These are phyloP conservation scores for Imbricaverruca yamaguchii DNA, from an alignment of 2,888 invertebrate species.

Conservation along the genomic window DNA sequence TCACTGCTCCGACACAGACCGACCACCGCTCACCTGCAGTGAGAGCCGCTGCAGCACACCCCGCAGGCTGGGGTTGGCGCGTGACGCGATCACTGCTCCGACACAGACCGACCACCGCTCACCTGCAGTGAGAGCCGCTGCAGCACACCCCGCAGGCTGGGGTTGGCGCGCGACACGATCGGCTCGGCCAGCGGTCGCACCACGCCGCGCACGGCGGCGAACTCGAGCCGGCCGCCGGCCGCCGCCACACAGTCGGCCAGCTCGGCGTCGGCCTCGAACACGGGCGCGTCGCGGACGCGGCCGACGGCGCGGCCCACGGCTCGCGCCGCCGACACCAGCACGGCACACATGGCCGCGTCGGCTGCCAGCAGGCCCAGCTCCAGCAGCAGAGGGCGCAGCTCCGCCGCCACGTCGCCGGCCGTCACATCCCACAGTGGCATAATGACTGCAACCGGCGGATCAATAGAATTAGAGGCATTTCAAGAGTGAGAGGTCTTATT, in stretches of 20 bases:
- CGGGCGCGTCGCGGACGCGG: conserved; percentile 55
- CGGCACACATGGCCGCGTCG: conserved; percentile 3
- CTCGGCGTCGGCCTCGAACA: conserved; percentile 57
- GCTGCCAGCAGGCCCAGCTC: conserved; percentile 1
- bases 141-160: conserved; percentile 65
- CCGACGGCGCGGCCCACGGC: neutral
- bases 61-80: conserved; percentile 60
- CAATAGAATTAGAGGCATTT: no score
- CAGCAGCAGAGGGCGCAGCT: neutral
- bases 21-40: neutral
- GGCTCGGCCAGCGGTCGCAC: conserved; percentile 68
- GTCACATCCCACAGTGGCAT: no score
- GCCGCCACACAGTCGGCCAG: conserved; percentile 55
- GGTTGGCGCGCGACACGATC: conserved; percentile 63
- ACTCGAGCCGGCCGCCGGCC: conserved; percentile 58
- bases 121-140: conserved; percentile 56
- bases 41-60: conserved; percentile 73
- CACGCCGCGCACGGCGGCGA: conserved; percentile 65
- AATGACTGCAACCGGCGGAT: no score
- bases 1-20: no score
- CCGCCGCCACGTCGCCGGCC: neutral
- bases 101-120: neutral
- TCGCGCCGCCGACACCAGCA: neutral
- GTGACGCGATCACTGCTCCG: conserved; percentile 44
- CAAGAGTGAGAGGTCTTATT: no score